These are phyloP conservation scores for Pheosia tremula DNA, from an alignment of 2,888 invertebrate genomes.

Conservation along the genomic window DNA sequence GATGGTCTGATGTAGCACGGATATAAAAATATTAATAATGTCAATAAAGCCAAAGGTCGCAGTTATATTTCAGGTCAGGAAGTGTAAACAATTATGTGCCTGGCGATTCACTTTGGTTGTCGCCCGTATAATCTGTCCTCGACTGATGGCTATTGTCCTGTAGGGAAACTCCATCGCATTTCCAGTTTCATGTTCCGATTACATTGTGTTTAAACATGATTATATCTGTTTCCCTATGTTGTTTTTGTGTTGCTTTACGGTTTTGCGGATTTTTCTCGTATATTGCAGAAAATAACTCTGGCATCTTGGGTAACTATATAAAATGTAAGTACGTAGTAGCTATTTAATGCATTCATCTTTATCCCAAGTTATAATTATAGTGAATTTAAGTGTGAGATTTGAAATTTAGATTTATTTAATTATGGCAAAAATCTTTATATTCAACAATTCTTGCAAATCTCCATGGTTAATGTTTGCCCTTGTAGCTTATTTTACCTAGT, in stretches of 20 bases:
- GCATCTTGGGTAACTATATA: not conserved
- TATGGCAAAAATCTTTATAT: too few relatives aligned
- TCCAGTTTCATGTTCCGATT: conserved; percentile 7
- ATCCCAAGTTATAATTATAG: too few relatives aligned
- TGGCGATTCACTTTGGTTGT: conserved; percentile 24
- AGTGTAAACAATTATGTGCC: conserved; percentile 42
- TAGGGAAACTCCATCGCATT: conserved; percentile 14
- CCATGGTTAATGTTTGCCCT: too few relatives aligned
- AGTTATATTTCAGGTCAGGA: conserved; percentile 38
- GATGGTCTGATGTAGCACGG: conserved; percentile 14
- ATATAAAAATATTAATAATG: conserved; percentile 30
- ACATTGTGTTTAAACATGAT: conserved; percentile 18
- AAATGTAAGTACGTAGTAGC: too few relatives aligned
- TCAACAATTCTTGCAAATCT: too few relatives aligned
- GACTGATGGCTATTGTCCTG: conserved; percentile 23
- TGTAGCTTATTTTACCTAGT: too few relatives aligned
- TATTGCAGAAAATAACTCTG: not conserved
- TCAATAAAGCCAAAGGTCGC: conserved; percentile 34
- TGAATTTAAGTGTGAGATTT: too few relatives aligned
- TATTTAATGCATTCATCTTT: too few relatives aligned
- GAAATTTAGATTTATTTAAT: too few relatives aligned
- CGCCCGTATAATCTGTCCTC: conserved; percentile 34
- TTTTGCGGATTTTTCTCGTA: not conserved
- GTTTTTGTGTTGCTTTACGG: conserved; percentile 3
- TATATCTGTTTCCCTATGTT: conserved; percentile 1